These are phyloP conservation scores for Phallusia fumigata DNA, from an alignment of 23 tunicate species.

Conservation along the genomic window DNA sequence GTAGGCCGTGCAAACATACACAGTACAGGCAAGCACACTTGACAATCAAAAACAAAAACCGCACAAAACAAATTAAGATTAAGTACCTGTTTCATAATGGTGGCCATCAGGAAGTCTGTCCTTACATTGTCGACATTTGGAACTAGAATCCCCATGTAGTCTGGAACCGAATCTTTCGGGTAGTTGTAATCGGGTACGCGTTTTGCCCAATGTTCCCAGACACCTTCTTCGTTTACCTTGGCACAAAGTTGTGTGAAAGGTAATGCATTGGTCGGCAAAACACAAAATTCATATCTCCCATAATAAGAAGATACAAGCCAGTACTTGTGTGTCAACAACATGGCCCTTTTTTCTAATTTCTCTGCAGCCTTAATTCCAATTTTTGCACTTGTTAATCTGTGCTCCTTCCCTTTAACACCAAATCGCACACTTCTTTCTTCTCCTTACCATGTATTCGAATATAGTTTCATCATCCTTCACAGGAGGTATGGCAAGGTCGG, in stretches of 20 bases:
- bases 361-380: too few species aligned
- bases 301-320: too few species aligned
- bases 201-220: constrained; percentile 92
- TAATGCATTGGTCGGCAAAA: too few species aligned
- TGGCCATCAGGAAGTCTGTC: constrained; percentile 85
- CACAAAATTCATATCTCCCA: too few species aligned
- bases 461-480: constrained; percentile 90
- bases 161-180: constrained; percentile 95
- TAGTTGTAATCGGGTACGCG: constrained; percentile 89
- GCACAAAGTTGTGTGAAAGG: too few species aligned
- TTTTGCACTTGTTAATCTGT: too few species aligned
- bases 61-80: neutral
- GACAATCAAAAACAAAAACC: neutral
- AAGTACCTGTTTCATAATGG: constrained; percentile 93
- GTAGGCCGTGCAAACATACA: neutral
- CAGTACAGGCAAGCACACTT: neutral
- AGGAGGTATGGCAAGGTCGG: constrained; percentile 63
- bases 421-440: too few species aligned
- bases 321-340: too few species aligned
- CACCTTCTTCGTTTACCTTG: constrained; percentile 90
- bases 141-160: constrained; percentile 87
- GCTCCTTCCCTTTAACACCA: too few species aligned
- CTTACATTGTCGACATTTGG: constrained; percentile 99
- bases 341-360: too few species aligned
- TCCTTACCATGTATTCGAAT: constrained; percentile 96